These are phyloP conservation scores for Leucoma salicis DNA, from an alignment of 2,888 invertebrate species.

Conservation along the genomic window DNA sequence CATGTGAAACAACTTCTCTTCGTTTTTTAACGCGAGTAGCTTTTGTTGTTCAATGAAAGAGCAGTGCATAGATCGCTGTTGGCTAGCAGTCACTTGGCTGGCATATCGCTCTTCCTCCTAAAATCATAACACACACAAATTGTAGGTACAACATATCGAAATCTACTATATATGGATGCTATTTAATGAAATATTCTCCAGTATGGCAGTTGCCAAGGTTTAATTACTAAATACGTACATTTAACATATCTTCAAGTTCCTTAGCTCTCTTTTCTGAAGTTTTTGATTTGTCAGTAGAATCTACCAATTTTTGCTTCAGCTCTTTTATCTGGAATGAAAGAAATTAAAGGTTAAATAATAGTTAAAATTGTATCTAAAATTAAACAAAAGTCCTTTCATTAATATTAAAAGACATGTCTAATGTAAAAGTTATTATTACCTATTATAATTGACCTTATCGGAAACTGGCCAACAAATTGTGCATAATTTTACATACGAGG, in stretches of 20 bases:
- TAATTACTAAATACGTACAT: conserved; percentile 49
- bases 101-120: conserved; percentile 78
- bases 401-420: too few relatives aligned
- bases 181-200: too few relatives aligned
- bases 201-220: too few relatives aligned
- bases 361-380: too few relatives aligned
- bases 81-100: conserved; percentile 64
- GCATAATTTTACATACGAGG: too few relatives aligned
- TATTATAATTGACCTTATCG: too few relatives aligned
- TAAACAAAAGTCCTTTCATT: too few relatives aligned
- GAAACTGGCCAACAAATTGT: too few relatives aligned
- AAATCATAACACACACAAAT: not conserved
- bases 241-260: conserved; percentile 83
- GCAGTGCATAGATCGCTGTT: conserved; percentile 75
- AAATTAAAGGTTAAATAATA: not conserved
- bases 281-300: conserved; percentile 76
- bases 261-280: conserved; percentile 81
- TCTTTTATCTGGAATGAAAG: conserved; percentile 59
- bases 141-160: not conserved
- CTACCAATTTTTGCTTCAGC: conserved; percentile 71
- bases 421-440: too few relatives aligned
- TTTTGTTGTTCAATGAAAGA: conserved; percentile 74
- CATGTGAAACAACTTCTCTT: conserved; percentile 72
- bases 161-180: too few relatives aligned
- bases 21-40: conserved; percentile 64